phyloP scores from a whole-genome alignment of 2,888 invertebrate species.

The Cantharis lateralis region DNA sequence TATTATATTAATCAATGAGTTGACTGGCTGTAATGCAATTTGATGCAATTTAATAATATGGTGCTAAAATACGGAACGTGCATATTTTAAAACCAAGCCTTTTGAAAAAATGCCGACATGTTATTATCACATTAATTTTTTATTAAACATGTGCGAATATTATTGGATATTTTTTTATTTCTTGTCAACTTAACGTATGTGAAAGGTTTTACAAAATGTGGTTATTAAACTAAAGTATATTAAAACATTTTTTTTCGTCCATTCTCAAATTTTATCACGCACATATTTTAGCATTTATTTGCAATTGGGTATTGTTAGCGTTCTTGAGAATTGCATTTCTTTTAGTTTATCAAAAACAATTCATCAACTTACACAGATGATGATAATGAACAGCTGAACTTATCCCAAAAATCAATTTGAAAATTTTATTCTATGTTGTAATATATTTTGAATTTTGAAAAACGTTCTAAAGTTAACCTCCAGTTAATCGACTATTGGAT shows the following conservation, averaged over 20 bases:
- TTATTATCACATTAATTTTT: constrained; percentile 25
- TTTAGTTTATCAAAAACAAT: not conserved
- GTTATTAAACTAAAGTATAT: not conserved
- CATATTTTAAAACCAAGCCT: constrained; percentile 21
- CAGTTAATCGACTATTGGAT: not conserved
- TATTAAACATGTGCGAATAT: constrained; percentile 1
- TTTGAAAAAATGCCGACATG: constrained; percentile 22
- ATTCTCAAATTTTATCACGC: not conserved
- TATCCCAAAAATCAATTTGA: no score
- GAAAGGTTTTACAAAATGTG: not conserved
- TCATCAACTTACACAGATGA: not conserved
- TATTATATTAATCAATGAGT: not conserved
- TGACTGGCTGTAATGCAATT: constrained; percentile 18
- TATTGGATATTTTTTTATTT: not conserved
- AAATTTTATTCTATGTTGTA: no score
- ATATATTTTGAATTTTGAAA: no score
- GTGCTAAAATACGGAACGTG: constrained; percentile 27
- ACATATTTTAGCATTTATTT: not conserved
- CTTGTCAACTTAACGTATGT: not conserved
- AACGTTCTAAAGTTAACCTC: not conserved
- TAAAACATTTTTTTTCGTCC: not conserved
- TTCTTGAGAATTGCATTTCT: not conserved
- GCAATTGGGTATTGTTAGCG: not conserved
- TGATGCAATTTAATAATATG: constrained; percentile 22
- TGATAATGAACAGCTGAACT: no score